Base-by-base conservation (phyloP, 2,888 invertebrate genomes). In the Harpagoxenus sublaevis region DNA sequence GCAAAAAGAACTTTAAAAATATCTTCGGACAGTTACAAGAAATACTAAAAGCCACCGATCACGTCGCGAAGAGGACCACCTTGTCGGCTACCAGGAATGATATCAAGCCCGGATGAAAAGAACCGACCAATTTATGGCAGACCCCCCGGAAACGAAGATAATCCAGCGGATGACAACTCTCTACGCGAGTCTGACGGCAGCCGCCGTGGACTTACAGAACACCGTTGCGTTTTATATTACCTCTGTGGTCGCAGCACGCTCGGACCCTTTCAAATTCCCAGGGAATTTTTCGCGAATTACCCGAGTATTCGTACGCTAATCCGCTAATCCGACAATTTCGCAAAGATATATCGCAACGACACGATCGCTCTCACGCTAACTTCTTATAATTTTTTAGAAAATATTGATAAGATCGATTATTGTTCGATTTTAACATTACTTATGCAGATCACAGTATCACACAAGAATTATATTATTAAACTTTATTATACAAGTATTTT, bases 131-230 rank as follows among this genome's bases (percentile, higher is more conserved):
- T 86, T 87, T 85, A 88, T 77, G 75, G 51, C 73, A 53, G 86
- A 86, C 84, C 86, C 65, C 65, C 89, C 86, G 87, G 83, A 89
- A 88, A 89, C 60, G 48, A 84, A 90, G 89, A 90, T 90, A 89
- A 90, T 90, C 90, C 87, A 63, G 15, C 51, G 85, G 23, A 60
- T 73, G 84, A 86, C 82, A 78, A 82, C 65, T 84, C 66, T 53
- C 71, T 74, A 70, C 51, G 35, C 75, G n/a, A 60, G 23, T 74
- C n/a, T 12, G 45, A 60, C 28, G 15, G 28, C 35, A 65, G 15
- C 39, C 51, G 35, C 62, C 3, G 62, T 48, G 71, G 42, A 42
- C 73, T 55, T 71, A 39, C 63, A 57, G 45, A 71, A 75, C 55
- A 48, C 23, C 74, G 53, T 28, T 45, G 73, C 68, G 45, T 75